Percentiles rank a stretch among this genome's conserved stretches.
Conservation (phyloP, 1,140 invertebrate genomes). For the Amyelois transitella region DNA sequence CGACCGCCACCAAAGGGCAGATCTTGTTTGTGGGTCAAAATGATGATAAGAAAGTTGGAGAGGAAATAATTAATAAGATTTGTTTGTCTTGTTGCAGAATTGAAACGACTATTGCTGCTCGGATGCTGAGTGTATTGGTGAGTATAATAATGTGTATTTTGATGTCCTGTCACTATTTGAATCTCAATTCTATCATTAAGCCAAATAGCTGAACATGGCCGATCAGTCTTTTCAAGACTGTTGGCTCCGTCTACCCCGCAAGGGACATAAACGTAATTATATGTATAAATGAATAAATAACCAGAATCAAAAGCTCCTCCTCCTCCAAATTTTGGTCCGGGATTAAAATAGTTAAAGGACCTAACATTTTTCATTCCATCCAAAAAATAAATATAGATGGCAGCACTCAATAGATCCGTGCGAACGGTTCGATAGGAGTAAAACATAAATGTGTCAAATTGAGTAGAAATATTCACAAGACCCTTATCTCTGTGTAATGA, state of each 20-base stretch:
- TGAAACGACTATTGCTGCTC: not conserved
- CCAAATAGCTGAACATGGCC: no score
- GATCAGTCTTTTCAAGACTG: no score
- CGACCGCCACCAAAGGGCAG: no score
- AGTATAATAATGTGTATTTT: not conserved
- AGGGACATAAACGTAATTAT: no score
- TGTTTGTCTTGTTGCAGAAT: not conserved
- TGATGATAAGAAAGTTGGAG: no score
- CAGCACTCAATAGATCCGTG: not conserved
- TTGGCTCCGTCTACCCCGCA: no score
- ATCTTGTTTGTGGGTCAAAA: no score
- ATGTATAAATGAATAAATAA: no score
- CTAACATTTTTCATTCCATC: not conserved
- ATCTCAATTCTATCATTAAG: no score
- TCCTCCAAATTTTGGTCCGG: no score
- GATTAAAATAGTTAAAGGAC: not conserved
- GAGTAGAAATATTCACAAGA: slow-evolving; percentile 40
- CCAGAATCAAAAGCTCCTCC: no score
- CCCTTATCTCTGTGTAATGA: slow-evolving; percentile 50
- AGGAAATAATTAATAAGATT: not conserved
- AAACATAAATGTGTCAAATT: slow-evolving; percentile 34
- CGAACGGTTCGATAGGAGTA: slow-evolving; percentile 11
- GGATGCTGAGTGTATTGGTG: not conserved
- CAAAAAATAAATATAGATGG: not conserved
- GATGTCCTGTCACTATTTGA: no score